phyloP scores from a whole-genome alignment of 1,140 invertebrate species.

The Camponotus floridanus region DNA sequence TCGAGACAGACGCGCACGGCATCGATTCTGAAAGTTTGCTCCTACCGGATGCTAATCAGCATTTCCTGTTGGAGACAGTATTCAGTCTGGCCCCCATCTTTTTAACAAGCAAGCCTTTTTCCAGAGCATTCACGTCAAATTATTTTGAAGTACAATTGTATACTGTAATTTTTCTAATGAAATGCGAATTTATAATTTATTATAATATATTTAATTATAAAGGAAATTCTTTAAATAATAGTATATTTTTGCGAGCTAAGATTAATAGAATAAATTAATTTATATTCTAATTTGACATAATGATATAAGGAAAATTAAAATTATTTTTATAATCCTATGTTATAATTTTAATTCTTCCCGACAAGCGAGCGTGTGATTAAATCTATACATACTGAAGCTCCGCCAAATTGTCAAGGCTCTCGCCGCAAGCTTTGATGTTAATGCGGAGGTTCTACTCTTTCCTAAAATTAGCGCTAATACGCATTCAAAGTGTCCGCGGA shows the following conservation, averaged over 20 bases:
- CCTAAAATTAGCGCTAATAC: slow-evolving; percentile 65
- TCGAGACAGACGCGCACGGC: slow-evolving; percentile 64
- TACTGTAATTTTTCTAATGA: not conserved
- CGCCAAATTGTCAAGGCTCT: slow-evolving; percentile 34
- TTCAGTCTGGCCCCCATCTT: slow-evolving; percentile 17
- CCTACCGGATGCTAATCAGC: slow-evolving; percentile 76
- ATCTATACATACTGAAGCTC: slow-evolving; percentile 14
- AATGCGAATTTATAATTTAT: not conserved
- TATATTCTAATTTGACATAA: not conserved
- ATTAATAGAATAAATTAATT: not conserved
- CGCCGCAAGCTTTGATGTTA: slow-evolving; percentile 58
- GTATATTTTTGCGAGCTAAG: not conserved
- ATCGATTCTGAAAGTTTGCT: slow-evolving; percentile 67
- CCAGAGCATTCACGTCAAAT: slow-evolving; percentile 13
- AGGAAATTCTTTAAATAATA: not conserved
- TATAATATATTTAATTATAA: not conserved
- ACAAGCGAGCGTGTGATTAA: not conserved
- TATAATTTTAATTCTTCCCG: not conserved
- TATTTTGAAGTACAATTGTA: slow-evolving; percentile 31
- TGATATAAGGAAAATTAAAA: not conserved
- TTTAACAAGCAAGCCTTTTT: slow-evolving; percentile 47
- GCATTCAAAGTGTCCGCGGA: slow-evolving; percentile 65
- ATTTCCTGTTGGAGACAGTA: slow-evolving; percentile 66
- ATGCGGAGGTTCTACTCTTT: slow-evolving; percentile 54
- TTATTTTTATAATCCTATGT: not conserved